These are phyloP conservation scores for Hephaestus fuliginosus DNA, from an alignment of 2,797 vertebrate genomes.

Conservation along the genomic window DNA sequence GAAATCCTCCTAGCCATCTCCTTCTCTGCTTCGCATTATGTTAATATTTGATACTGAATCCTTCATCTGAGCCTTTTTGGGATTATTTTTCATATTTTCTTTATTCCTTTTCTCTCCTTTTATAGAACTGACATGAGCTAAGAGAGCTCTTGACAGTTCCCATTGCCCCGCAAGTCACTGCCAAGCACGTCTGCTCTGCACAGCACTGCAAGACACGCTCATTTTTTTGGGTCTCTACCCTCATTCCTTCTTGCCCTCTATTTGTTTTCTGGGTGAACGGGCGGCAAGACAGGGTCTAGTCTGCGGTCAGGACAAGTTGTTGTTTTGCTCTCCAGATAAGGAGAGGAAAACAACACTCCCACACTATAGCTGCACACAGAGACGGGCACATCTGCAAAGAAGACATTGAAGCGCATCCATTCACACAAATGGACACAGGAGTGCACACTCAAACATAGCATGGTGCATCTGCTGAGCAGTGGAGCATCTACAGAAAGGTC, in stretches of 20 bases:
- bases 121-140: slow-evolving; percentile 50
- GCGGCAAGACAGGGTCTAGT: slow-evolving; percentile 45
- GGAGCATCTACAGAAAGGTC: slow-evolving; percentile 52
- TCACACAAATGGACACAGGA: slow-evolving; percentile 51
- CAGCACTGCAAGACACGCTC: slow-evolving; percentile 25
- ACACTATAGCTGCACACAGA: slow-evolving; percentile 35
- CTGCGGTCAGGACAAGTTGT: slow-evolving; percentile 56
- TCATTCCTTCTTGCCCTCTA: slow-evolving; percentile 41
- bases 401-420: slow-evolving; percentile 14
- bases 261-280: slow-evolving; percentile 73
- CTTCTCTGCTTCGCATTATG: slow-evolving; percentile 41
- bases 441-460: slow-evolving; percentile 33
- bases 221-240: slow-evolving; percentile 49
- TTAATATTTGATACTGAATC: slow-evolving; percentile 63
- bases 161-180: slow-evolving; percentile 49
- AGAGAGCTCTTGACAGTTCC: slow-evolving; percentile 62
- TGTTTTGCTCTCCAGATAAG: slow-evolving; percentile 55
- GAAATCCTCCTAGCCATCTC: slow-evolving; percentile 34
- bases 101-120: slow-evolving; percentile 41
- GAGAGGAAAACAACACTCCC: slow-evolving; percentile 39
- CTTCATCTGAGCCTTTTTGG: slow-evolving; percentile 47
- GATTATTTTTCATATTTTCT: slow-evolving; percentile 47
- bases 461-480: slow-evolving; percentile 37
- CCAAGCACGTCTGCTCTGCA: slow-evolving; percentile 30
- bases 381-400: slow-evolving; percentile 28